Conservation (phyloP, 2,113 vertebrate genomes). For the Edolisoma coerulescens region DNA sequence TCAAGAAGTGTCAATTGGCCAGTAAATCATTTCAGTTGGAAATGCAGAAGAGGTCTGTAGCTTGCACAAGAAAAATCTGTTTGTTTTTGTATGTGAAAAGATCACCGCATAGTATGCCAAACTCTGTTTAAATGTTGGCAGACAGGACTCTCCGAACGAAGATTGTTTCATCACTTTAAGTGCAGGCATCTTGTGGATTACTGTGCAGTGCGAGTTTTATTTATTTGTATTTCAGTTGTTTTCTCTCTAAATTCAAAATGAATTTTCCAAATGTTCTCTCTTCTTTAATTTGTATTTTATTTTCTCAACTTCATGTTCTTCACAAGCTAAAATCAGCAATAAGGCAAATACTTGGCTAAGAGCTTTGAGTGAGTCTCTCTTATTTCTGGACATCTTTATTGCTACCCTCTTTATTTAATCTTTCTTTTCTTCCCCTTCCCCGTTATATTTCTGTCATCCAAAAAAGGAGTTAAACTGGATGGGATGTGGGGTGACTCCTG, state of each 20-base stretch:
- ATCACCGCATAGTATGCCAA: background rate
- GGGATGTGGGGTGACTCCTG: background rate
- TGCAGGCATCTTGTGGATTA: background rate
- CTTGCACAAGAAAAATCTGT: conserved; percentile 30
- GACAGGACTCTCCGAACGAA: background rate
- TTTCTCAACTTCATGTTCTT: background rate
- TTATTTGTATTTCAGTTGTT: background rate
- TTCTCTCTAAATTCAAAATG: background rate
- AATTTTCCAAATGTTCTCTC: background rate
- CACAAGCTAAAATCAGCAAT: background rate
- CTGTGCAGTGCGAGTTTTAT: background rate
- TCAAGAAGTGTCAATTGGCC: conserved; percentile 31
- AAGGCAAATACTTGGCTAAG: background rate
- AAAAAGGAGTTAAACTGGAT: background rate
- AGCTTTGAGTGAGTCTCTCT: background rate
- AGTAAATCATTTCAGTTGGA: conserved; percentile 36
- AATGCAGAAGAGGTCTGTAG: background rate
- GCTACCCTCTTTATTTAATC: background rate
- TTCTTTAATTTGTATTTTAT: background rate
- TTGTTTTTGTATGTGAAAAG: conserved; percentile 11
- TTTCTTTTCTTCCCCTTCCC: background rate
- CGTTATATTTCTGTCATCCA: background rate
- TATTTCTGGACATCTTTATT: background rate
- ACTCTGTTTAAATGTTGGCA: conserved; percentile 15
- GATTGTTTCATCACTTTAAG: background rate